phyloP scores from a whole-genome alignment of 2,113 vertebrate species.

The Rattus norvegicus region DNA sequence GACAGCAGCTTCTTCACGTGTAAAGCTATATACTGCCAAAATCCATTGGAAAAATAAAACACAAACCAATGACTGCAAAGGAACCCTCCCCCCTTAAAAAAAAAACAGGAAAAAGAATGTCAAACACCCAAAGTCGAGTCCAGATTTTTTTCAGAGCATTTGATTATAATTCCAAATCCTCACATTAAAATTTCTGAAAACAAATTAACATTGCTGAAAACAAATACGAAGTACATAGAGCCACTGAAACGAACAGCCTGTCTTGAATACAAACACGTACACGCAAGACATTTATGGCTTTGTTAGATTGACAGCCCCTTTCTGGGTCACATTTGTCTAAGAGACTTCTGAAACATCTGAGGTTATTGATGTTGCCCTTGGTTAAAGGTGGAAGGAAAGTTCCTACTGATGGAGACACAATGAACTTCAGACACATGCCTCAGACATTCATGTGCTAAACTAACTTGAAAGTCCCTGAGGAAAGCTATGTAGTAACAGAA shows the following conservation, averaged over 20 bases:
- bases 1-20: slow-evolving; percentile 4
- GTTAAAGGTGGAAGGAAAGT: background rate
- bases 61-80: slow-evolving; percentile 31
- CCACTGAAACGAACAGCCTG: background rate
- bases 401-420: background rate
- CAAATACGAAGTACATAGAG: background rate
- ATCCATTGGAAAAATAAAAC: slow-evolving; percentile 60
- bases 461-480: background rate
- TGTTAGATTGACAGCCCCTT: background rate
- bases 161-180: background rate
- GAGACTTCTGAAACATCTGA: background rate
- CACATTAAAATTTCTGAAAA: background rate
- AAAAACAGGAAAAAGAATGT: slow-evolving; percentile 50
- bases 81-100: background rate
- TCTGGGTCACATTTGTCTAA: background rate
- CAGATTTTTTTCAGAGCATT: background rate
- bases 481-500: background rate
- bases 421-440: background rate
- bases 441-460: background rate
- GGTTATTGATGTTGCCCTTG: background rate
- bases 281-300: background rate
- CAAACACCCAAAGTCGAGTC: slow-evolving; percentile 31
- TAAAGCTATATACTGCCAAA: background rate
- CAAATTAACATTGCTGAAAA: background rate
- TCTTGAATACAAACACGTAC: background rate